phyloP scores from a whole-genome alignment of 2,113 vertebrate species.

The Scortum barcoo region DNA sequence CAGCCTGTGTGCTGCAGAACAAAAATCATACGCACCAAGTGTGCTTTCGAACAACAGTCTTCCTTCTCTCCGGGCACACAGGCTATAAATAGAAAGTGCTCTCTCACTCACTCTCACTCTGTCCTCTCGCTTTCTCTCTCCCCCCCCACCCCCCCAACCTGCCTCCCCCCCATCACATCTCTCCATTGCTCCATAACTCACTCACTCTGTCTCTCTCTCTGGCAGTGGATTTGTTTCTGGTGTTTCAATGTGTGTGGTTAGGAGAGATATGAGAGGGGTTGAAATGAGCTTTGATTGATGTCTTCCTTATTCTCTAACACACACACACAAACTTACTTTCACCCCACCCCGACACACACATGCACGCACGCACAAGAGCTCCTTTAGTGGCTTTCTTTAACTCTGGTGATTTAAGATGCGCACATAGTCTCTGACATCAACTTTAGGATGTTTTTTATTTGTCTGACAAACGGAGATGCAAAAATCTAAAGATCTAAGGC shows the following conservation, averaged over 20 bases:
- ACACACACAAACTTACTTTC: conserved; percentile 1
- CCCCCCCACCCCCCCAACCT: conserved; percentile 19
- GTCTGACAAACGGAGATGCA: not conserved
- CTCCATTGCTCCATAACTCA: conserved; percentile 61
- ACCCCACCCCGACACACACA: no score
- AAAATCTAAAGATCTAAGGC: not conserved
- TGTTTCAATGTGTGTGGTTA: conserved; percentile 62
- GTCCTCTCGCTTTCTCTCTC: conserved; percentile 40
- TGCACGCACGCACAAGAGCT: not conserved
- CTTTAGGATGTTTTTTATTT: conserved; percentile 8
- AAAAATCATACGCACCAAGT: conserved; percentile 54
- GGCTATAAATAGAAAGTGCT: conserved; percentile 81
- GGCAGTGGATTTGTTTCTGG: conserved; percentile 58
- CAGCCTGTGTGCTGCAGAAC: conserved; percentile 61
- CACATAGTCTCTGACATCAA: not conserved
- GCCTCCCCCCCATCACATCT: conserved; percentile 16
- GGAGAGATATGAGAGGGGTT: conserved; percentile 49
- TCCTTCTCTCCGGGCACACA: conserved; percentile 72
- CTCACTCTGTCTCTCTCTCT: conserved; percentile 48
- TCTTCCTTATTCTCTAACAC: conserved; percentile 29
- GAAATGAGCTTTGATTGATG: conserved; percentile 64
- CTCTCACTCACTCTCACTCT: conserved; percentile 63
- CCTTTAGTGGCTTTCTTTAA: not conserved
- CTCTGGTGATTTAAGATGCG: conserved; percentile 1
- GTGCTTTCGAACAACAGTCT: conserved; percentile 75